Evolutionary conservation across 2,888 invertebrate species (phyloP).

Genomic region (Ectemnius lituratus): DNA sequence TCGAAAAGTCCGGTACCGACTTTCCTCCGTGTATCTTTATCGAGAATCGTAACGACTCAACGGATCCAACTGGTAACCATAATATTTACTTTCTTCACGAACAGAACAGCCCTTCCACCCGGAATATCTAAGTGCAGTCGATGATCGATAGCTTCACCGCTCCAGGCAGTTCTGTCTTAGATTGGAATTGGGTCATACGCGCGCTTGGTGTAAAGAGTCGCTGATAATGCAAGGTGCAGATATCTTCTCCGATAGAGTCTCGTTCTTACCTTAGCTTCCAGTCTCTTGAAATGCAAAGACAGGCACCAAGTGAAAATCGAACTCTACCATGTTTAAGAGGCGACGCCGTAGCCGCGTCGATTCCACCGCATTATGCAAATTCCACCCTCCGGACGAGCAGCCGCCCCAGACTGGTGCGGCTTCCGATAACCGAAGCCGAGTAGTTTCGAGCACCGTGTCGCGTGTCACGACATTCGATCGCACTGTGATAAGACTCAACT

Average conservation of each 20-base stretch:
- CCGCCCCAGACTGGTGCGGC: background rate
- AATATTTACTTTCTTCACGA: too few relatives aligned
- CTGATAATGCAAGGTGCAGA: background rate
- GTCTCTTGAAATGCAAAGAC: conserved; percentile 6
- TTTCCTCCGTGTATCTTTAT: too few relatives aligned
- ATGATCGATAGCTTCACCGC: too few relatives aligned
- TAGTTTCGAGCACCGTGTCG: conserved; percentile 13
- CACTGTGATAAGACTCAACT: conserved; percentile 32
- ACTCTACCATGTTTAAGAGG: conserved; percentile 32
- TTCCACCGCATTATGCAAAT: conserved; percentile 46
- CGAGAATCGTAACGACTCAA: too few relatives aligned
- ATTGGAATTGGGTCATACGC: background rate
- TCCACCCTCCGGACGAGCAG: conserved; percentile 23
- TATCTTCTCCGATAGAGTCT: background rate
- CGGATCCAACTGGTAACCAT: too few relatives aligned
- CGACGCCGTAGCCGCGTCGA: conserved; percentile 33
- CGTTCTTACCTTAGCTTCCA: background rate
- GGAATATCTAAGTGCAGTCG: too few relatives aligned
- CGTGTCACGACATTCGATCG: conserved; percentile 22
- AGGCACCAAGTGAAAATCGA: conserved; percentile 27
- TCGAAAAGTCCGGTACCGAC: too few relatives aligned
- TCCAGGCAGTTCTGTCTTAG: background rate
- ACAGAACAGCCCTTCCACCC: too few relatives aligned
- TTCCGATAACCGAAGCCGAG: conserved; percentile 18
- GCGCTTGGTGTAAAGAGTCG: background rate